These are phyloP conservation scores for Macaca nemestrina DNA, from an alignment of 2,113 vertebrate genomes.

Conservation along the genomic window DNA sequence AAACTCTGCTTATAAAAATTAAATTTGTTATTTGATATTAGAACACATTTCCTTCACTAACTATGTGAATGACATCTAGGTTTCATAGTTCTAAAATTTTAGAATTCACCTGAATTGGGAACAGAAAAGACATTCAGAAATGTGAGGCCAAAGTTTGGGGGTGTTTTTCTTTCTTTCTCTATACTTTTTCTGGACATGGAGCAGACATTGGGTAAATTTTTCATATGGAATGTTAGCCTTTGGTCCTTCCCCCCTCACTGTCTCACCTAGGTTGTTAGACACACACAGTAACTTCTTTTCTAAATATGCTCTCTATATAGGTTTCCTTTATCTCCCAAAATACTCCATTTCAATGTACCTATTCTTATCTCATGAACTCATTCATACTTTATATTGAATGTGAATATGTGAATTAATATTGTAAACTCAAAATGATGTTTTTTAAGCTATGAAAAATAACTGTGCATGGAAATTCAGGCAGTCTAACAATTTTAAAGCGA, in stretches of 20 bases:
- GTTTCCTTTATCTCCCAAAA: neutral
- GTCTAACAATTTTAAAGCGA: neutral
- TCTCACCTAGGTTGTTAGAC: neutral
- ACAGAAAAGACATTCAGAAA: neutral
- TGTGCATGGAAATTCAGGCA: neutral
- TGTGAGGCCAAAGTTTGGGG: neutral
- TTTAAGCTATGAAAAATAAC: neutral
- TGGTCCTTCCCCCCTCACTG: neutral
- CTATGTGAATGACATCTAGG: neutral
- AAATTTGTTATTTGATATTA: neutral
- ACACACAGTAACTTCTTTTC: neutral
- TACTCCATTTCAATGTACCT: neutral
- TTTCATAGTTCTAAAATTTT: neutral
- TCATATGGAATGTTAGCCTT: neutral
- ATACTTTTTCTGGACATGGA: neutral
- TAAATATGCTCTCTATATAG: neutral
- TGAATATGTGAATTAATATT: neutral
- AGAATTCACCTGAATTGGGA: neutral
- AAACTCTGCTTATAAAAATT: constrained; percentile 2
- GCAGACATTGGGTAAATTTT: neutral
- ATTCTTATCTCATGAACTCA: neutral
- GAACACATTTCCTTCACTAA: neutral
- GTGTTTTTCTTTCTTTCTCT: neutral
- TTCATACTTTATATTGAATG: neutral
- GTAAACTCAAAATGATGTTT: neutral